These are phyloP conservation scores for Zootermopsis nevadensis DNA, from an alignment of 2,888 invertebrate genomes.

Conservation along the genomic window DNA sequence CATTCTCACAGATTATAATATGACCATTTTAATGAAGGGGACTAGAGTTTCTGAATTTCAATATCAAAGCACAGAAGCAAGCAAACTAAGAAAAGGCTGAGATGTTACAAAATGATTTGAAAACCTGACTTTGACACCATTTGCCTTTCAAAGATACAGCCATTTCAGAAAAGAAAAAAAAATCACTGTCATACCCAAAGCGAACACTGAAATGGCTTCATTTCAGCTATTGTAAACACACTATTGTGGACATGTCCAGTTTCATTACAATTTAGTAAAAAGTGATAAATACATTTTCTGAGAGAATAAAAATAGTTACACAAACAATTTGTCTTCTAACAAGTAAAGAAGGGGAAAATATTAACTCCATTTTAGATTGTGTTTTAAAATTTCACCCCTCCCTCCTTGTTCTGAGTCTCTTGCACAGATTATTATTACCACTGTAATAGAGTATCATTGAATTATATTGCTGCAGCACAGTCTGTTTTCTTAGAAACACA, in stretches of 20 bases:
- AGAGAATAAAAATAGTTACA: slow-evolving; percentile 8
- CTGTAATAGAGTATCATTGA: background rate
- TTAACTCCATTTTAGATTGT: background rate
- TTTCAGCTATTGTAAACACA: background rate
- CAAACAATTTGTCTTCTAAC: background rate
- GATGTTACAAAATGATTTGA: background rate
- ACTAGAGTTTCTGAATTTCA: no score
- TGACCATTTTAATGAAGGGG: no score
- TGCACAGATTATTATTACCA: background rate
- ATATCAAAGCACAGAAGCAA: no score
- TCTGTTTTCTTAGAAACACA: background rate
- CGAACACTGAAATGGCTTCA: slow-evolving; percentile 1
- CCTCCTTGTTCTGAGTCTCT: background rate
- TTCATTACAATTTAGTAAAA: background rate
- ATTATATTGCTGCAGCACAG: background rate
- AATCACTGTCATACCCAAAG: background rate
- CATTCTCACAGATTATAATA: no score
- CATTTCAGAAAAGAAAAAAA: slow-evolving; percentile 10
- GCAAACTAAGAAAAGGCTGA: no score
- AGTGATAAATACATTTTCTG: background rate
- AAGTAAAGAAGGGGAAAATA: slow-evolving; percentile 9
- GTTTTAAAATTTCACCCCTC: background rate
- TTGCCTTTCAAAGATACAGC: slow-evolving; percentile 13
- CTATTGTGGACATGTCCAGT: background rate
- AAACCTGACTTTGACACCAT: slow-evolving; percentile 16